Base-by-base conservation (phyloP, 2,113 vertebrate genomes). In the Ia io region DNA sequence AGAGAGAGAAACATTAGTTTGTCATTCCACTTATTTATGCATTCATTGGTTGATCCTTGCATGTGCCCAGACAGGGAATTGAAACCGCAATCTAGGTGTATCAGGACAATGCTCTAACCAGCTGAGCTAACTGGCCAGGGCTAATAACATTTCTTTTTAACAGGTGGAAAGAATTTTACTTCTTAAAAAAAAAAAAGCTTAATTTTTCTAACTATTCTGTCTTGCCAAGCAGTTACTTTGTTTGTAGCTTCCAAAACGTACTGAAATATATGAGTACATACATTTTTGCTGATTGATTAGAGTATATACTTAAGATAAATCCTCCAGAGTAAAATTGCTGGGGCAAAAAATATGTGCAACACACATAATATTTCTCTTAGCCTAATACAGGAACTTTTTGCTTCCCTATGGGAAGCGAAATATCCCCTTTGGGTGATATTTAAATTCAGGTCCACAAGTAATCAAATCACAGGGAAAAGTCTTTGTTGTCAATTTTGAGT, bases 401-500 rank as follows among this genome's bases (percentile, higher is more conserved):
- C 35, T 87, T 85, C 10, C 25, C 17, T 71, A 53, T 76, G 22
- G 49, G 76, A 69, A 77, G 40, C 18, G 37, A 88, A 88, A 83
- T 61, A 56, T 85, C 23, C 51, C 37, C 14, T 84, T 93, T 90
- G 40, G 70, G 79, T 92, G 42, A 94, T 84, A 93, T 42, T 71
- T 94, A 90, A 89, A 84, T 32, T 87, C 70, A 95, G 73, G 61
- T 77, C 32, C 63, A 76, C 25, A 30, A 53, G 53, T 87, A 97
- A 94, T 95, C 63, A 73, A 96, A 77, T 87, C 63, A 91, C 67
- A 76, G 61, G 28, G 44, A 80, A 94, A 96, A 88, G 59, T 3
- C 35, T 47, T 37, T 89, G 76, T 37, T 83, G 79, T 97, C 87
- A 91, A 40, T 89, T 96, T 95, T 73, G 74, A 94, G 74, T 95